These are phyloP conservation scores for Darevskia nairensis DNA, from an alignment of 2,797 vertebrate genomes.

Conservation along the genomic window DNA sequence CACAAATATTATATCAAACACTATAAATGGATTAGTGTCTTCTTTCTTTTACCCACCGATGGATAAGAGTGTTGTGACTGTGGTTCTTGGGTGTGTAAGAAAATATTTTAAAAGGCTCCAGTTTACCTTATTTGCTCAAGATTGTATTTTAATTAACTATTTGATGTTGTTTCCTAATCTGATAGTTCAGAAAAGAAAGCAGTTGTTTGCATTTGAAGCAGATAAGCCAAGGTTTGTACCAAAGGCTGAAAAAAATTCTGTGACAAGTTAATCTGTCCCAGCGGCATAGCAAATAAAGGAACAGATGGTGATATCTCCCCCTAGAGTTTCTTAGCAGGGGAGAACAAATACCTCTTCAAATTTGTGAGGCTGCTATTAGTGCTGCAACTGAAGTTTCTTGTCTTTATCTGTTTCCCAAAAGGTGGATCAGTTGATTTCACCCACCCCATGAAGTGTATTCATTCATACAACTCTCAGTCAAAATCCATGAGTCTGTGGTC, in stretches of 20 bases:
- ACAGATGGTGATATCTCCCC: constrained; percentile 34
- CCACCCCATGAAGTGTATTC: neutral
- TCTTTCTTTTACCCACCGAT: neutral
- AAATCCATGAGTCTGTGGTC: neutral
- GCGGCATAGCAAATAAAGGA: constrained; percentile 25
- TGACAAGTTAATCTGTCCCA: constrained; percentile 42
- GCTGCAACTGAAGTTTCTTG: neutral
- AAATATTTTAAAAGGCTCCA: constrained; percentile 8
- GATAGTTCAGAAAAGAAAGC: constrained; percentile 30
- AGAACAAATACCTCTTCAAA: constrained; percentile 27
- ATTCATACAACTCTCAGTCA: neutral
- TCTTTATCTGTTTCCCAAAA: constrained; percentile 22
- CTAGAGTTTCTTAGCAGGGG: constrained; percentile 25
- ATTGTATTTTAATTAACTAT: constrained; percentile 20
- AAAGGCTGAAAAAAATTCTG: constrained; percentile 12
- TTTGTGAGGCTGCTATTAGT: constrained; percentile 28
- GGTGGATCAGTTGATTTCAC: neutral
- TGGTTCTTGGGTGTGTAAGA: neutral
- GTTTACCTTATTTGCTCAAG: constrained; percentile 5
- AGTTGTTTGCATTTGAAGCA: constrained; percentile 29
- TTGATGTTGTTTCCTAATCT: constrained; percentile 34
- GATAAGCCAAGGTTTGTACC: constrained; percentile 25
- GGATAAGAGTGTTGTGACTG: neutral
- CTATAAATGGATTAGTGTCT: constrained; percentile 1
- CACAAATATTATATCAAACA: constrained; percentile 49